Evolutionary conservation across 2,113 vertebrate genomes (phyloP).

Genomic region (Reinhardtius hippoglossoides): DNA sequence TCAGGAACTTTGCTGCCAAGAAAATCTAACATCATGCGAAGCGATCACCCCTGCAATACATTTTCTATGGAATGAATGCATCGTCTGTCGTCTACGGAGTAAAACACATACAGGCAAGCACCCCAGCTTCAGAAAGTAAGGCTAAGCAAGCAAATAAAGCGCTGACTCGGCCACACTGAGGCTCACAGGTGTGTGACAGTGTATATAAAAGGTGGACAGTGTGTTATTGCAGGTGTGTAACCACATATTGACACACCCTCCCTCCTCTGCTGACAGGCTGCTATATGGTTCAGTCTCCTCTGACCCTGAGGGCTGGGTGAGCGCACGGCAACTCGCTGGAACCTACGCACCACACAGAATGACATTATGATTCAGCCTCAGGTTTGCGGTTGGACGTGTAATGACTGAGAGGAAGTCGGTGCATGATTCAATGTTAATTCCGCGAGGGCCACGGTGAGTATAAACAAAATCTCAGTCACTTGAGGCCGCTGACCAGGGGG

Average conservation of each 20-base stretch:
- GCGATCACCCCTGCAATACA: not conserved
- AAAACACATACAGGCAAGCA: slow-evolving; percentile 12
- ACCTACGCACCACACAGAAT: slow-evolving; percentile 14
- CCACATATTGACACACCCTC: slow-evolving; percentile 61
- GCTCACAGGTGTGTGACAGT: slow-evolving; percentile 63
- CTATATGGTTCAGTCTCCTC: slow-evolving; percentile 39
- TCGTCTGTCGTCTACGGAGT: slow-evolving; percentile 39
- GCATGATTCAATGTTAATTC: slow-evolving; percentile 24
- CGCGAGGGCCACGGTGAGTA: slow-evolving; percentile 20
- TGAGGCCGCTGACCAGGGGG: not conserved
- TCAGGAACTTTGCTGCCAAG: not conserved
- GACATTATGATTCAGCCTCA: slow-evolving; percentile 43
- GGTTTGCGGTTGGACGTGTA: slow-evolving; percentile 34
- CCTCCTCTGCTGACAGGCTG: slow-evolving; percentile 61
- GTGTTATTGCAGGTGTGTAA: slow-evolving; percentile 72
- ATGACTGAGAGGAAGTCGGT: slow-evolving; percentile 24
- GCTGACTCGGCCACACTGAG: slow-evolving; percentile 48
- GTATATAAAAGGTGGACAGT: slow-evolving; percentile 40
- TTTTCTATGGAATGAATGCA: slow-evolving; percentile 39
- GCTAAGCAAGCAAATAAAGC: slow-evolving; percentile 57
- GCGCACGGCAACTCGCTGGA: slow-evolving; percentile 43
- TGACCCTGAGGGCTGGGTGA: slow-evolving; percentile 44
- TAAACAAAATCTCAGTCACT: not conserved
- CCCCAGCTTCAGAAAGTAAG: slow-evolving; percentile 25
- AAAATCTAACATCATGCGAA: not conserved